Evolutionary conservation across 2,113 vertebrate genomes (phyloP).

Genomic region (Cepphus grylle): DNA sequence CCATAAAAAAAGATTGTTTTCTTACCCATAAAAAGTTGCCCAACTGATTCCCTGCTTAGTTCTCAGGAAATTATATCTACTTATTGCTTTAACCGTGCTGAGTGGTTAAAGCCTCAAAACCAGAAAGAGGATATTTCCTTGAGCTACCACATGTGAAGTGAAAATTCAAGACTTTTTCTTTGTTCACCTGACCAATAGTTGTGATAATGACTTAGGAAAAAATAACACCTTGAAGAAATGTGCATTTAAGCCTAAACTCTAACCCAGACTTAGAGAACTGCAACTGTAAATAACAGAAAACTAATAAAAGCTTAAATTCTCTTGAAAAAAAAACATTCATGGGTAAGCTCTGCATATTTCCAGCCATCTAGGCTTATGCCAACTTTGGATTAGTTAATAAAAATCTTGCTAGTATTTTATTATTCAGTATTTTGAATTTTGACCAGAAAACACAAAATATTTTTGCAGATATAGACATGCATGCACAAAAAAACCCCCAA

Average conservation of each 20-base stretch:
- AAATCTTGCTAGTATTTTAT: not conserved
- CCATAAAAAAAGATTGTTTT: not conserved
- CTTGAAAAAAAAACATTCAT: not conserved
- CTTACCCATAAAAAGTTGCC: not conserved
- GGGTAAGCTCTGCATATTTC: not conserved
- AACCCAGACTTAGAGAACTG: not conserved
- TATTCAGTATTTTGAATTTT: not conserved
- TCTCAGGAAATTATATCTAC: not conserved
- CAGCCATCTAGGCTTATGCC: not conserved
- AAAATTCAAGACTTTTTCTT: not conserved
- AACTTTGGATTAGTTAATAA: not conserved
- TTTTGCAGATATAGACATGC: not conserved
- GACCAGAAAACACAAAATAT: not conserved
- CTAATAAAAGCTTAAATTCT: not conserved
- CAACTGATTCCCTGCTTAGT: not conserved
- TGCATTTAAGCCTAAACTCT: not conserved
- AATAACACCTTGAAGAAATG: not conserved
- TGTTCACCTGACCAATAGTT: not conserved
- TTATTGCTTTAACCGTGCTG: not conserved
- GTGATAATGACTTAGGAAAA: not conserved
- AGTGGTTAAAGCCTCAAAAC: not conserved
- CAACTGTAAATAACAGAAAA: not conserved
- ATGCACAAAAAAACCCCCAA: not conserved
- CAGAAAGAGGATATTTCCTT: not conserved
- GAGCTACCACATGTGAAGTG: not conserved